Evolutionary conservation across 2,797 vertebrate species (phyloP).

Genomic region (Lepilemur ruficaudatus): DNA sequence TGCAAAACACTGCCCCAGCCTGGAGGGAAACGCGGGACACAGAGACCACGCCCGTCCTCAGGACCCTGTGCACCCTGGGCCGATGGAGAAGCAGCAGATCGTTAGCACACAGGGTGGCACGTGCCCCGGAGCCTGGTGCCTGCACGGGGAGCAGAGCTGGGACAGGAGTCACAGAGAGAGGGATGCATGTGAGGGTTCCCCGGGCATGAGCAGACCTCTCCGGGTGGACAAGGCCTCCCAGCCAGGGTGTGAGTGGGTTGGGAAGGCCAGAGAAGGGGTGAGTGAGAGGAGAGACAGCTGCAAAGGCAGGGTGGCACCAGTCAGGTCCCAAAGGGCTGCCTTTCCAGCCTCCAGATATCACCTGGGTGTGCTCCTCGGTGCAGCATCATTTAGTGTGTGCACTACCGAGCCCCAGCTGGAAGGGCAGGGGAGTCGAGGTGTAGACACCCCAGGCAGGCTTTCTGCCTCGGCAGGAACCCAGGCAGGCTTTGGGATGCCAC

Average conservation of each 20-base stretch:
- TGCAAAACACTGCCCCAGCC: not conserved
- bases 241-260: not conserved
- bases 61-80: not conserved
- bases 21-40: not conserved
- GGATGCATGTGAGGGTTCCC: not conserved
- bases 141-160: accelerated
- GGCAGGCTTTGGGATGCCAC: not conserved
- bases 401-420: accelerated
- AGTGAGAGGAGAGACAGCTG: not conserved
- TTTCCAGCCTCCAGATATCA: not conserved
- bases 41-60: not conserved
- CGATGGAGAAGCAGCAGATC: not conserved
- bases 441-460: too few relatives aligned
- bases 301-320: not conserved
- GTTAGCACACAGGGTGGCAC: not conserved
- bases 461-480: not conserved
- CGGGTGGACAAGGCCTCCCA: not conserved
- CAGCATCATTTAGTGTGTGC: not conserved
- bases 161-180: not conserved
- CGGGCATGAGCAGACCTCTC: not conserved
- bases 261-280: not conserved
- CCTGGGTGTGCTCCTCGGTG: not conserved
- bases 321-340: not conserved
- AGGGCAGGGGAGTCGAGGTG: not conserved
- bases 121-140: not conserved